Evolutionary conservation across 2,113 vertebrate species (phyloP).

Genomic region (Leucoraja erinaceus): DNA sequence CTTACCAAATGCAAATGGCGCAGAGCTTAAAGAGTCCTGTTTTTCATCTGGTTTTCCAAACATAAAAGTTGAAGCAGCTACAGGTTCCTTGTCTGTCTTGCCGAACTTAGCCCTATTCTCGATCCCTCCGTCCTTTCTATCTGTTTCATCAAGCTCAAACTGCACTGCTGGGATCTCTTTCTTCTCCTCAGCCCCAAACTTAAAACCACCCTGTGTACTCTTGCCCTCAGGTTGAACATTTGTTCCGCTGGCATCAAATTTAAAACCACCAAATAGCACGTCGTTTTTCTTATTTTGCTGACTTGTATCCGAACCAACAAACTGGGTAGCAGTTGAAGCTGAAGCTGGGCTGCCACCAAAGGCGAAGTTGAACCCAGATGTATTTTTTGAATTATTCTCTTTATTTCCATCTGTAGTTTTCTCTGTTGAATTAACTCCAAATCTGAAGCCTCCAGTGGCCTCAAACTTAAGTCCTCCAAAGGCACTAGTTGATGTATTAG

Average conservation of each 20-base stretch:
- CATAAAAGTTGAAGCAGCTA: conserved; percentile 54
- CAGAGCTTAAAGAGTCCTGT: conserved; percentile 56
- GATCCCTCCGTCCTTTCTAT: conserved; percentile 56
- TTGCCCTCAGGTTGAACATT: conserved; percentile 60
- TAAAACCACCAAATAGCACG: conserved; percentile 56
- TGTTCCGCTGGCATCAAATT: conserved; percentile 58
- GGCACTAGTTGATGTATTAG: conserved; percentile 47
- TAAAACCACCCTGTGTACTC: conserved; percentile 50
- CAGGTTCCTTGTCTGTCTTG: conserved; percentile 50
- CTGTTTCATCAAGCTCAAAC: conserved; percentile 61
- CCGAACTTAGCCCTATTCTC: conserved; percentile 46
- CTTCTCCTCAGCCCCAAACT: conserved; percentile 59
- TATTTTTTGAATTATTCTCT: conserved; percentile 58
- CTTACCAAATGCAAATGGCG: conserved; percentile 59
- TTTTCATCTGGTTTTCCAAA: conserved; percentile 82
- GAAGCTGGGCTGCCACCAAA: conserved; percentile 44
- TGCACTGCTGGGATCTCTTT: conserved; percentile 49
- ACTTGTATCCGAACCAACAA: conserved; percentile 55
- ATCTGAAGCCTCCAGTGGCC: conserved; percentile 56
- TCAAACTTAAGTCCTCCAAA: conserved; percentile 59
- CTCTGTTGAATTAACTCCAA: conserved; percentile 57
- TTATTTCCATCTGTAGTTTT: conserved; percentile 60
- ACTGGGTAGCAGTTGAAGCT: conserved; percentile 53
- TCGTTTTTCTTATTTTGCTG: conserved; percentile 62
- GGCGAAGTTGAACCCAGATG: conserved; percentile 66